A percentile compares a stretch with the other conserved stretches of the same genome.
These are phyloP conservation scores for Perccottus glenii DNA, from an alignment of 2,113 vertebrate species.

Conservation along the genomic window DNA sequence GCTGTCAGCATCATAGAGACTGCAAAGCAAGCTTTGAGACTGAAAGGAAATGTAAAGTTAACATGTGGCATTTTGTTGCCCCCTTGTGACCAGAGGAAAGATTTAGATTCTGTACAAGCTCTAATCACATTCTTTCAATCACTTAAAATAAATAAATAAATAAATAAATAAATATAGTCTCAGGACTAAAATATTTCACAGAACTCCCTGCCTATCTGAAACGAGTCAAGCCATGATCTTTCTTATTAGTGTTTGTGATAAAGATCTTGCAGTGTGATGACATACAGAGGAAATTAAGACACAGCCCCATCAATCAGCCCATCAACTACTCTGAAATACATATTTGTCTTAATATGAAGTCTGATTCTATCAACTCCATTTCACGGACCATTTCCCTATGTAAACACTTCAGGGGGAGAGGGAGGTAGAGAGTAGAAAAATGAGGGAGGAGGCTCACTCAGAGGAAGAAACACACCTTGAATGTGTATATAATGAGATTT, in stretches of 20 bases:
- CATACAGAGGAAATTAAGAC: conserved; percentile 53
- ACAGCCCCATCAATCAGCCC: conserved; percentile 54
- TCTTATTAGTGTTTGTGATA: conserved; percentile 44
- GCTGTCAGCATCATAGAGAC: conserved; percentile 27
- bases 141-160: no score
- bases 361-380: conserved; percentile 67
- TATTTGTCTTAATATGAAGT: conserved; percentile 69
- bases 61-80: conserved; percentile 58
- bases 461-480: conserved; percentile 31
- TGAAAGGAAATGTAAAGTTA: not conserved
- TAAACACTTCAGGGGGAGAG: conserved; percentile 55
- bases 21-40: conserved; percentile 6
- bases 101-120: not conserved
- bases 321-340: conserved; percentile 59
- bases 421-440: conserved; percentile 25
- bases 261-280: conserved; percentile 39
- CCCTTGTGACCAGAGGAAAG: conserved; percentile 35
- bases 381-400: conserved; percentile 69
- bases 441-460: conserved; percentile 18
- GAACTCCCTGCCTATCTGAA: conserved; percentile 21
- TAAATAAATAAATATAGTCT: no score
- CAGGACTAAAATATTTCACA: not conserved
- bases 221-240: conserved; percentile 46
- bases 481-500: conserved; percentile 58
- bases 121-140: not conserved